These are phyloP conservation scores for Haliclystus octoradiatus DNA, from an alignment of 30 jellyfish, hydroid and myxozoan species.

Conservation along the genomic window DNA sequence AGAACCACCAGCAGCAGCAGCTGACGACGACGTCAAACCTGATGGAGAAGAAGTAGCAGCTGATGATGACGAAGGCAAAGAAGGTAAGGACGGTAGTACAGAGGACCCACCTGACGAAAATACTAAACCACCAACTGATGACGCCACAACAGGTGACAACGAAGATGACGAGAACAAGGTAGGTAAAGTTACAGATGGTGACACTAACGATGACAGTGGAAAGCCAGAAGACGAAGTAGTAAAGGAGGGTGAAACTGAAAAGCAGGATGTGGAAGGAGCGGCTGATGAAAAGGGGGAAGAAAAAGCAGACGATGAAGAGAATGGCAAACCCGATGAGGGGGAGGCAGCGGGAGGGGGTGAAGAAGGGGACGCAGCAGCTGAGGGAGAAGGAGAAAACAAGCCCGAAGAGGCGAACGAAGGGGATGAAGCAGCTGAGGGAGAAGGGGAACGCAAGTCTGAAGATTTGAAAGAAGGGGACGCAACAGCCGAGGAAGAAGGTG, in stretches of 20 bases:
- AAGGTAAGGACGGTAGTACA: background rate
- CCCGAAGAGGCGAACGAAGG: background rate
- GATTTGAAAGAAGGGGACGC: too few species aligned
- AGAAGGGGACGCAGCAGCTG: background rate
- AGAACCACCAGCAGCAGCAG: constrained; percentile 30
- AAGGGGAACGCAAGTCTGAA: background rate
- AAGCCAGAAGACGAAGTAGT: background rate
- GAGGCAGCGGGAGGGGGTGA: background rate
- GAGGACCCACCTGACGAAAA: constrained; percentile 3
- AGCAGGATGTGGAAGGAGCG: background rate
- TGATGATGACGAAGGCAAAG: constrained; percentile 12
- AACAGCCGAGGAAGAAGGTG: background rate
- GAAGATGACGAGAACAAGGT: background rate
- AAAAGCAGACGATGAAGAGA: background rate
- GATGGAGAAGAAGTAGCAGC: constrained; percentile 41
- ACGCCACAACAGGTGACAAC: background rate
- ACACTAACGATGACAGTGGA: background rate
- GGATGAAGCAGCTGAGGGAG: background rate
- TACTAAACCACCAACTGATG: background rate
- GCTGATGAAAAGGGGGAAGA: background rate
- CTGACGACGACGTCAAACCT: constrained; percentile 2
- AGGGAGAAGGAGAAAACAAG: background rate
- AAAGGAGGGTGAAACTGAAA: background rate
- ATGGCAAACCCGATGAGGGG: background rate
- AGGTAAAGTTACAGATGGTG: background rate